Evolutionary conservation across 2,797 vertebrate genomes (phyloP), one percentile per base, ranked within the genome.

Genomic region (Nannoperca obscura): DNA sequence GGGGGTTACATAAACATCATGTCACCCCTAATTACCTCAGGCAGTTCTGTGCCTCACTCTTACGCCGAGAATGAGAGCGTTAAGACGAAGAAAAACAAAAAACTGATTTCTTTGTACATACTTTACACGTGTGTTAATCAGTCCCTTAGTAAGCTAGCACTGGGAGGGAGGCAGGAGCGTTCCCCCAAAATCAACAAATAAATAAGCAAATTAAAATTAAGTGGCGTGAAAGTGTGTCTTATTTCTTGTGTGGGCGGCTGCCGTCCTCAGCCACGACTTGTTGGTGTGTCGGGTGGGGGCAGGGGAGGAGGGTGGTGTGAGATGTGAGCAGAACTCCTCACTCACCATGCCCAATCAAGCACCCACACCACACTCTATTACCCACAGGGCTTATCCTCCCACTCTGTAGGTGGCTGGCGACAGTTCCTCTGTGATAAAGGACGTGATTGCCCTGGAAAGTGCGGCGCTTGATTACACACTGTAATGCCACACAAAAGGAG

Each of bases 1-100:
- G 85, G 92, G 92, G 95, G 95, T 96, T 95, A 96, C 94, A 88
- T 94, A 96, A 96, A 96, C 95, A 95, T 94, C 80, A 83, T 94
- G 94, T 95, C 95, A 93, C 74, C 90, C 83, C 81, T 93, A 90
- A 95, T 96, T 94, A 96, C 88, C 80, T 74, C 82, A 84, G 91
- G 88, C 89, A 78, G 74, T 68, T 81, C 69, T 49, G 62, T 22
- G 49, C 86, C 81, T 74, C 68, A 40, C 74, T 70, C 62, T 71
- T 71, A 59, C 50, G 64, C 76, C 36, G 53, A 77, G 40, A 82
- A 75, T 73, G 52, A 83, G 60, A 81, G 81, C 19, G 2, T 80
- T 69, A 80, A 80, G 67, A 71, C 49, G 78, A 34, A 70, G 63
- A 75, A 80, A 81, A 87, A 84, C 47, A 80, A 79, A 83, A 49